Conservation (phyloP, 2,888 invertebrate species). For the Drosophila colorata region DNA sequence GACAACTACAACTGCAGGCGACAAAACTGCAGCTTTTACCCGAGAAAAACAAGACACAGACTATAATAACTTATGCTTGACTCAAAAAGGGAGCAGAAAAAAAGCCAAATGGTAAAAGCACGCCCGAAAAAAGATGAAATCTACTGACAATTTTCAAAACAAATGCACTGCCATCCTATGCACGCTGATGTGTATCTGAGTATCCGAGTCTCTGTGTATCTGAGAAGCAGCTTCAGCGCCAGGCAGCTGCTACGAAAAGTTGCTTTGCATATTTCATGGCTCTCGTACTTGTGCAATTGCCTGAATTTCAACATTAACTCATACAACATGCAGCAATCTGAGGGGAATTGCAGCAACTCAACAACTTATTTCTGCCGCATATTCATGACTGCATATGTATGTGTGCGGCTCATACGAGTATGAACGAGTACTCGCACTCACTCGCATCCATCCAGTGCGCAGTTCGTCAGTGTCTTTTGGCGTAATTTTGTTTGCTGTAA, state of each 20-base stretch:
- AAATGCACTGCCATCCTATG: slow-evolving; percentile 40
- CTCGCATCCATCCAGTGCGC: slow-evolving; percentile 36
- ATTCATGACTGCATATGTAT: background rate
- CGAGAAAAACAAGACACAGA: slow-evolving; percentile 30
- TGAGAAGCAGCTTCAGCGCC: slow-evolving; percentile 19
- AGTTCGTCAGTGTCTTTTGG: slow-evolving; percentile 75
- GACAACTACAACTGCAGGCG: slow-evolving; percentile 54
- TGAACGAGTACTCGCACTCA: slow-evolving; percentile 19
- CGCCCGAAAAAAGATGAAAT: slow-evolving; percentile 26
- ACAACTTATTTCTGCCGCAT: slow-evolving; percentile 22
- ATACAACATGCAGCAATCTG: slow-evolving; percentile 47
- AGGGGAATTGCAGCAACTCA: slow-evolving; percentile 50
- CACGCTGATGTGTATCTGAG: slow-evolving; percentile 36
- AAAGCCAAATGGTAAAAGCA: slow-evolving; percentile 11
- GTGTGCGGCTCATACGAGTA: slow-evolving; percentile 5
- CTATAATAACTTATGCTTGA: slow-evolving; percentile 53
- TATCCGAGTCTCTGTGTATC: slow-evolving; percentile 38
- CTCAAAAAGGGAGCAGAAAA: slow-evolving; percentile 22
- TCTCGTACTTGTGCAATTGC: slow-evolving; percentile 56
- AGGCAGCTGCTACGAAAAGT: slow-evolving; percentile 52
- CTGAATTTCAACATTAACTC: slow-evolving; percentile 65
- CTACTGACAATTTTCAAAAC: slow-evolving; percentile 43
- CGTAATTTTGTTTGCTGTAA: slow-evolving; percentile 69
- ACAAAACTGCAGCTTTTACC: slow-evolving; percentile 58
- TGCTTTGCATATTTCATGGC: slow-evolving; percentile 74